These are phyloP conservation scores for Lysiphlebus fabarum DNA, from an alignment of 1,140 invertebrate species.

Conservation along the genomic window DNA sequence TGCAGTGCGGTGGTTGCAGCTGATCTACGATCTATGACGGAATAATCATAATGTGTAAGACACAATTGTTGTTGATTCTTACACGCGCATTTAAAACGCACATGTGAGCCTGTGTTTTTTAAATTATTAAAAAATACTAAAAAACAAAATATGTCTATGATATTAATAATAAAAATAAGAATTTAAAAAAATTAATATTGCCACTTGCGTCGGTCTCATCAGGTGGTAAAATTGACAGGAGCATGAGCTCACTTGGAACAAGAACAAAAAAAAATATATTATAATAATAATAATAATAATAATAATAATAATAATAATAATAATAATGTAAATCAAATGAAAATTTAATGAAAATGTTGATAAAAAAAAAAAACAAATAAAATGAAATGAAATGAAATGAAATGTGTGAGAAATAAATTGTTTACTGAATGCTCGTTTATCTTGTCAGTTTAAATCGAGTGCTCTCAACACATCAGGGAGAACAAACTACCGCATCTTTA, in stretches of 20 bases:
- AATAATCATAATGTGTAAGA: conserved; percentile 32
- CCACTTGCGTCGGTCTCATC: no score
- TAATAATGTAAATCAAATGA: neutral
- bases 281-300: no score
- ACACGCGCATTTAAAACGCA: conserved; percentile 24
- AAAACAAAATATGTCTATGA: conserved; percentile 13
- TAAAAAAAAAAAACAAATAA: conserved; percentile 2
- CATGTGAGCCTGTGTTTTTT: conserved; percentile 41
- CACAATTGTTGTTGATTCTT: conserved; percentile 26
- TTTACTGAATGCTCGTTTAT: conserved; percentile 42
- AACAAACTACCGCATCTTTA: conserved; percentile 50
- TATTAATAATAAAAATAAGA: neutral
- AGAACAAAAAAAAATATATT: no score
- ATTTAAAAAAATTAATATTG: no score
- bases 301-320: no score
- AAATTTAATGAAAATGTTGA: conserved; percentile 1
- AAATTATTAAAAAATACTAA: conserved; percentile 10
- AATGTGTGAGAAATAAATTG: conserved; percentile 1
- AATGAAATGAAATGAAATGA: neutral
- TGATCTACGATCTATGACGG: conserved; percentile 37
- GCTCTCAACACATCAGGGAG: conserved; percentile 50
- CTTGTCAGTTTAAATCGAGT: conserved; percentile 37
- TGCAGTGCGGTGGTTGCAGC: conserved; percentile 56
- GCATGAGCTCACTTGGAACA: no score
- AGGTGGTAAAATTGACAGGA: no score